Percentiles rank a stretch among this genome's conserved stretches.
These are phyloP conservation scores for Dunckerocampus dactyliophorus DNA, from an alignment of 2,113 vertebrate genomes.

Conservation along the genomic window DNA sequence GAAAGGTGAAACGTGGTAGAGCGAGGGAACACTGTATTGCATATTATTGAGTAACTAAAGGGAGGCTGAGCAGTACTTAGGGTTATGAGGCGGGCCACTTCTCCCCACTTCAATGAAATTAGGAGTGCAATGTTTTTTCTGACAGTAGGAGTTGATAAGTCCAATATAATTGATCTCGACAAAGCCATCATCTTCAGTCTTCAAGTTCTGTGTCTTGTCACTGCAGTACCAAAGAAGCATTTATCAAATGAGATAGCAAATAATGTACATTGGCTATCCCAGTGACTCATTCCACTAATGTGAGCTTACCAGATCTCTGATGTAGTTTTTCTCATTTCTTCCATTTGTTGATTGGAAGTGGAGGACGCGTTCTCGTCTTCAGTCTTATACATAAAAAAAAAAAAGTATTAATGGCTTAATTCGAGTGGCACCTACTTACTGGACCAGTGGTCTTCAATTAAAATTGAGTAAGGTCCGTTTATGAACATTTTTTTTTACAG, in stretches of 20 bases:
- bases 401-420: not conserved
- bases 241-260: not conserved
- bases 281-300: not conserved
- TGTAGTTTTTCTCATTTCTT: slow-evolving; percentile 10
- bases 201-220: slow-evolving; percentile 10
- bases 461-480: too few species aligned
- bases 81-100: slow-evolving; percentile 53
- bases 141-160: slow-evolving; percentile 49
- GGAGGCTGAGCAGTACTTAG: slow-evolving; percentile 35
- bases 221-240: slow-evolving; percentile 24
- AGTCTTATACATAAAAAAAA: slow-evolving; percentile 35
- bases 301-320: slow-evolving; percentile 36
- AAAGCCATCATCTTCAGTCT: slow-evolving; percentile 5
- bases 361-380: slow-evolving; percentile 9
- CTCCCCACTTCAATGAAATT: slow-evolving; percentile 20
- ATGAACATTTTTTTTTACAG: too few species aligned
- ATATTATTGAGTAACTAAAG: not conserved
- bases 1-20: too few species aligned
- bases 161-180: slow-evolving; percentile 48
- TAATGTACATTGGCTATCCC: not conserved
- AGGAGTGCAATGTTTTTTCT: slow-evolving; percentile 3
- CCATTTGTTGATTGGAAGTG: not conserved
- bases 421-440: not conserved
- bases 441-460: too few species aligned
- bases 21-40: too few species aligned